A percentile compares a stretch with the other conserved stretches of the same genome.
These are phyloP conservation scores for Lymantria dispar DNA, from an alignment of 2,888 invertebrate genomes.

Conservation along the genomic window DNA sequence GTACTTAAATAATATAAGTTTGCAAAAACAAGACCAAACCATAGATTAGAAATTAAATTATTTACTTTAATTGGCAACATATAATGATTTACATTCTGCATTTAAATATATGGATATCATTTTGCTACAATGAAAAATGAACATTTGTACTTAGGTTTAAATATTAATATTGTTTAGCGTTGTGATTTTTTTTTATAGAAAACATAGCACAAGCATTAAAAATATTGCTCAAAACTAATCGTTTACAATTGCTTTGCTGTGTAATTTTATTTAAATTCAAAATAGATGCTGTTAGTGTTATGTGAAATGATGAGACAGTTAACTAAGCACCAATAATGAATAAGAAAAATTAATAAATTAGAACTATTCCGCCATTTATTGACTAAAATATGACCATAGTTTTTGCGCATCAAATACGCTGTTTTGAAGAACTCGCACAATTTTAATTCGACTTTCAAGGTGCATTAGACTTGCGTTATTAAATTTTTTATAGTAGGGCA, in stretches of 20 bases:
- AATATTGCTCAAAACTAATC: conserved; percentile 56
- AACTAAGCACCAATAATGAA: conserved; percentile 40
- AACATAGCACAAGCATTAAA: conserved; percentile 50
- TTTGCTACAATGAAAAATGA: conserved; percentile 16
- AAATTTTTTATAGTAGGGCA: neutral
- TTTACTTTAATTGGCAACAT: too few relatives aligned
- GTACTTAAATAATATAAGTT: too few relatives aligned
- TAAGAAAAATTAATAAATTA: conserved; percentile 28
- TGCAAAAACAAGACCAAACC: too few relatives aligned
- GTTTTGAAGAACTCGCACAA: neutral
- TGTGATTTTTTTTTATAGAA: conserved; percentile 40
- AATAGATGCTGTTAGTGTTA: neutral
- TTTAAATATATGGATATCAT: conserved; percentile 10
- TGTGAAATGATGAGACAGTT: conserved; percentile 39
- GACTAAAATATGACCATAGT: neutral
- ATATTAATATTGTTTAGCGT: conserved; percentile 19
- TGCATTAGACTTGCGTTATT: neutral
- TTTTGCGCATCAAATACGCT: neutral
- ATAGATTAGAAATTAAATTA: too few relatives aligned
- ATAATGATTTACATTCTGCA: too few relatives aligned
- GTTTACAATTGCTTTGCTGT: conserved; percentile 46
- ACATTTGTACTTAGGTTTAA: neutral
- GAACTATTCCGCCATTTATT: conserved; percentile 6
- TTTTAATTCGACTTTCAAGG: neutral
- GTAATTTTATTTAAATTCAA: conserved; percentile 41